These are phyloP conservation scores for Haplochromis burtoni DNA, from an alignment of 2,113 vertebrate genomes.

Conservation along the genomic window DNA sequence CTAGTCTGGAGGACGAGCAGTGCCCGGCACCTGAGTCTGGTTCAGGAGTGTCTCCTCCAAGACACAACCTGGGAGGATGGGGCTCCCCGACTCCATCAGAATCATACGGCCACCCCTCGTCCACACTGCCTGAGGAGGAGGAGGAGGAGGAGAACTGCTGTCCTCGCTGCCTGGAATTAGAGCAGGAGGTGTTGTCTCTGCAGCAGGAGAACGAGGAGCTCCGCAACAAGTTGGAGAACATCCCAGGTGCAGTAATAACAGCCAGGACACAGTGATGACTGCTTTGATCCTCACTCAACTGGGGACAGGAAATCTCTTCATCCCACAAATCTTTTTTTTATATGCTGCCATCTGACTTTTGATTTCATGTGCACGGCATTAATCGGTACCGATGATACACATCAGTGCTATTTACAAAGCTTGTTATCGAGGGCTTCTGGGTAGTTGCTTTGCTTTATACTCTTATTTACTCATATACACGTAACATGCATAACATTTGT, in stretches of 20 bases:
- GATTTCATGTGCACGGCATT: neutral
- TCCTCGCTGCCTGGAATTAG: slow-evolving; percentile 91
- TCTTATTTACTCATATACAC: neutral
- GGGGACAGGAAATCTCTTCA: neutral
- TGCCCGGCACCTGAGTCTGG: slow-evolving; percentile 77
- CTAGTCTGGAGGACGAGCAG: slow-evolving; percentile 75
- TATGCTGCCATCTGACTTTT: neutral
- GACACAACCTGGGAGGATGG: slow-evolving; percentile 89
- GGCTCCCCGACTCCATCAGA: slow-evolving; percentile 91
- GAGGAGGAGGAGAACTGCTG: slow-evolving; percentile 91
- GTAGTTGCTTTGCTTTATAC: neutral
- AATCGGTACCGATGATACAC: fast-evolving
- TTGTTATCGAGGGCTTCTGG: neutral
- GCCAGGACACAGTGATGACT: neutral
- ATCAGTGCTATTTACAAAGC: neutral
- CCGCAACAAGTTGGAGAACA: slow-evolving; percentile 86
- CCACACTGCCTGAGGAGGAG: slow-evolving; percentile 88
- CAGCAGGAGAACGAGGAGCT: slow-evolving; percentile 98
- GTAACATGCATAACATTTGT: neutral
- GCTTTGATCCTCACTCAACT: neutral
- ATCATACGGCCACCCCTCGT: slow-evolving; percentile 94
- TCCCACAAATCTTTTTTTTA: neutral
- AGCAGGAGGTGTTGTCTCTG: slow-evolving; percentile 94
- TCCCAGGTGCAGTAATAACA: slow-evolving; percentile 79
- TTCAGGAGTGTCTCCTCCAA: slow-evolving; percentile 78